Conservation (phyloP, 35 echinoderm and acorn worm species). For the Apostichopus japonicus region DNA sequence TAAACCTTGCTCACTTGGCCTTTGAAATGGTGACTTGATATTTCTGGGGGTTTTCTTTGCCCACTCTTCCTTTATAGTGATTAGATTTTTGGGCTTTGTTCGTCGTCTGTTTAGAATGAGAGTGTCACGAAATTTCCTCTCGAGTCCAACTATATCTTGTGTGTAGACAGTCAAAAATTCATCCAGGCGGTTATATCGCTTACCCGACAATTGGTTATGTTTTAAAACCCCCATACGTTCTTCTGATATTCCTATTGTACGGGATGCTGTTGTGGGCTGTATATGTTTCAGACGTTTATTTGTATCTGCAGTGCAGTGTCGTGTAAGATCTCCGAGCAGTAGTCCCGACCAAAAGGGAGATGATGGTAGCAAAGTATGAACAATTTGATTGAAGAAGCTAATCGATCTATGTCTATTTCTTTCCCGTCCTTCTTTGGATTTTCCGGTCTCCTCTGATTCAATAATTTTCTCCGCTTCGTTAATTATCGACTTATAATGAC, state of each 20-base stretch:
- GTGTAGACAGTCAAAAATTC: neutral
- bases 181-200: neutral
- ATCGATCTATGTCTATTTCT: neutral
- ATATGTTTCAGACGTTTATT: neutral
- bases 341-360: neutral
- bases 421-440: neutral
- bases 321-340: slow-evolving; percentile 17
- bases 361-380: neutral
- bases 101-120: neutral
- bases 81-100: neutral
- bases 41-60: neutral
- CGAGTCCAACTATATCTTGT: neutral
- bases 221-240: slow-evolving; percentile 26
- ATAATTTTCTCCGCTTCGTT: neutral
- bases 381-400: neutral
- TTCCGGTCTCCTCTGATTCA: neutral
- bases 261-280: neutral
- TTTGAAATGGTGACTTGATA: neutral
- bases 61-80: slow-evolving; percentile 21
- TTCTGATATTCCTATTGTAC: slow-evolving; percentile 19
- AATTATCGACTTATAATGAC: slow-evolving; percentile 9
- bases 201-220: neutral
- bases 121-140: neutral
- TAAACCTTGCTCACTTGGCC: neutral
- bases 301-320: neutral